A percentile compares a stretch with the other conserved stretches of the same genome.
Evolutionary conservation across 2,888 invertebrate species (phyloP).

Genomic region (Drosophila greeni): DNA sequence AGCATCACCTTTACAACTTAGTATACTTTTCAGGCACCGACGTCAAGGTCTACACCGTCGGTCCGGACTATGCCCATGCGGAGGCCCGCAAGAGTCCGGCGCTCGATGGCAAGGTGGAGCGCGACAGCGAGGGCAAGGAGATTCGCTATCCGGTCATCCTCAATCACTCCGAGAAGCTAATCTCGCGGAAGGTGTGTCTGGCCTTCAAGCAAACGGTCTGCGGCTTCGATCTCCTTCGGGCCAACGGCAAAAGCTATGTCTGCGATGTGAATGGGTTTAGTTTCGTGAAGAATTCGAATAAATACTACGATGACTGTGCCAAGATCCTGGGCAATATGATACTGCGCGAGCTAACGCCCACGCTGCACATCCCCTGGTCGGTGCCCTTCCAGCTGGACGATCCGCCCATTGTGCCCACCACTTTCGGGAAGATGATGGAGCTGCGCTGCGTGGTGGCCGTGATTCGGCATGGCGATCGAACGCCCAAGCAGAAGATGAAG

Average conservation of each 20-base stretch:
- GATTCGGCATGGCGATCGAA: conserved; percentile 98
- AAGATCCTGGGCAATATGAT: conserved; percentile 99
- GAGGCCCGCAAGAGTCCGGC: conserved; percentile 99
- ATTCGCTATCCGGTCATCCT: conserved; percentile 99
- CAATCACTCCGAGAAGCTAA: conserved; percentile 97
- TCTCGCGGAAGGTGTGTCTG: conserved; percentile 97
- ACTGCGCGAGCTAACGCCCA: conserved; percentile 94
- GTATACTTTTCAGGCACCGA: conserved; percentile 82
- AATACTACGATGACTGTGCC: conserved; percentile 99
- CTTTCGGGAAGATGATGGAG: conserved; percentile 98
- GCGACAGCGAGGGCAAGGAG: conserved; percentile 98
- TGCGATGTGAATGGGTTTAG: conserved; percentile 99
- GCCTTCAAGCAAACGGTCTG: conserved; percentile 99
- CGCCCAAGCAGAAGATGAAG: conserved; percentile 99
- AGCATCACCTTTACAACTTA: conserved; percentile 79
- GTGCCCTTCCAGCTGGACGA: conserved; percentile 98
- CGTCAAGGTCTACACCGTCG: conserved; percentile 97
- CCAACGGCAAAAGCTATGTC: conserved; percentile 98
- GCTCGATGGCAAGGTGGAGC: conserved; percentile 97
- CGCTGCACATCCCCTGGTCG: conserved; percentile 97
- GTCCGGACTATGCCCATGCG: conserved; percentile 99
- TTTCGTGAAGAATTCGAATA: conserved; percentile 99
- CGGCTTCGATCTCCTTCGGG: conserved; percentile 97
- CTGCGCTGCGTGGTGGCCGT: conserved; percentile 97
- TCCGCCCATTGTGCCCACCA: conserved; percentile 99